Percentiles rank a stretch among this genome's conserved stretches.
These are phyloP conservation scores for Myiozetetes cayanensis DNA, from an alignment of 2,113 vertebrate species.

Conservation along the genomic window DNA sequence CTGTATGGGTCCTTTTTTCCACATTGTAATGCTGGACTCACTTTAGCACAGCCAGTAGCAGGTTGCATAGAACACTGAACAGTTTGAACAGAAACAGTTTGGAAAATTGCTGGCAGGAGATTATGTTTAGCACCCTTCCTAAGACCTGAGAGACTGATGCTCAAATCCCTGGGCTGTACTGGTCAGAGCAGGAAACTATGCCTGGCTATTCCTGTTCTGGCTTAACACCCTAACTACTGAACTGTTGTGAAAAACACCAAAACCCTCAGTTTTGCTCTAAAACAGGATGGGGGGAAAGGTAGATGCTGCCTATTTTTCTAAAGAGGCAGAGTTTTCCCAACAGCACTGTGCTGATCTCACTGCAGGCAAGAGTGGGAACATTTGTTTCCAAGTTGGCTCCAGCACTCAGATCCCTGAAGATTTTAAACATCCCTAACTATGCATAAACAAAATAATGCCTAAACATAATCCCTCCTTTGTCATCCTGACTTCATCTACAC, in stretches of 20 bases:
- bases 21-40: not conserved
- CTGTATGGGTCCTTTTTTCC: not conserved
- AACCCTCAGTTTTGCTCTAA: not conserved
- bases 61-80: not conserved
- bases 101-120: not conserved
- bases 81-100: not conserved
- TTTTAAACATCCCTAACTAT: constrained; percentile 9
- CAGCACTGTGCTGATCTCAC: not conserved
- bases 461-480: not conserved
- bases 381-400: not conserved
- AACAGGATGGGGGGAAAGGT: not conserved
- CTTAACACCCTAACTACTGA: not conserved
- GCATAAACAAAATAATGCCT: constrained; percentile 4
- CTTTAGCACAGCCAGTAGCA: not conserved
- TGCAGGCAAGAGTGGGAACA: not conserved
- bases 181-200: not conserved
- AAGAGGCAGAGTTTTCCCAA: not conserved
- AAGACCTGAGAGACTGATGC: not conserved
- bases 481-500: not conserved
- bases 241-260: not conserved
- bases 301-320: not conserved
- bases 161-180: not conserved
- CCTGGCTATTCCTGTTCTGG: not conserved
- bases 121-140: not conserved
- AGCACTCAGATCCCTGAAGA: not conserved